A percentile compares a stretch with the other conserved stretches of the same genome.
These are phyloP conservation scores for Apostichopus japonicus DNA, from an alignment of 35 echinoderm and acorn worm species.

Conservation along the genomic window DNA sequence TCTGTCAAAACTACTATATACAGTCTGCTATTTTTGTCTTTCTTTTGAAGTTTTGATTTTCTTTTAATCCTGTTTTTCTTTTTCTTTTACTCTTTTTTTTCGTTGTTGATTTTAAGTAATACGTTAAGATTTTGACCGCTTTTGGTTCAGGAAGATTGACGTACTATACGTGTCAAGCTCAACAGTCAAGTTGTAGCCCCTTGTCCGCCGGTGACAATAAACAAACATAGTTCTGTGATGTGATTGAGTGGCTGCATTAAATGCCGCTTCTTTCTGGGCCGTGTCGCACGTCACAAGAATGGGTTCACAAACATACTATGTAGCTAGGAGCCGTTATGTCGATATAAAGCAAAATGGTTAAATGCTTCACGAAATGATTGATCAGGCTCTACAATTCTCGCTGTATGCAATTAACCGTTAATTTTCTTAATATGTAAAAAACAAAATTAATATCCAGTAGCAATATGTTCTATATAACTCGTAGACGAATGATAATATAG, in stretches of 20 bases:
- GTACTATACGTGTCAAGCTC: not conserved
- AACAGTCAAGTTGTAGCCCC: not conserved
- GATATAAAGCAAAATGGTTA: no score
- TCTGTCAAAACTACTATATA: not conserved
- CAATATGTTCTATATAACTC: no score
- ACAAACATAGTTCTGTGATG: not conserved
- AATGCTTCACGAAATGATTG: no score
- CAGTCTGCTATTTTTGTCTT: not conserved
- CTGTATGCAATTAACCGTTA: no score
- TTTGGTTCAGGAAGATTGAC: not conserved
- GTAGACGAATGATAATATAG: no score
- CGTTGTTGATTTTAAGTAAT: not conserved
- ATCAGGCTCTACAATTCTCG: no score
- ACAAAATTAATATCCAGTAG: no score
- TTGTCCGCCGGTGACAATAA: not conserved
- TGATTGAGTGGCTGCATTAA: slow-evolving; percentile 18
- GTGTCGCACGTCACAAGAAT: not conserved
- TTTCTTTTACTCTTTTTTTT: not conserved
- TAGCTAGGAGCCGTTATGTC: not conserved
- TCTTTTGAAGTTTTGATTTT: not conserved
- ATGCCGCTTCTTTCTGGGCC: not conserved
- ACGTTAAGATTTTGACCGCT: not conserved
- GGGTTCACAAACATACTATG: not conserved
- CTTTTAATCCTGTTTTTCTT: no score
- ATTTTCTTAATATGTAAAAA: no score